phyloP scores from a whole-genome alignment of 2,888 invertebrate species.

The Zonitis immaculata region DNA sequence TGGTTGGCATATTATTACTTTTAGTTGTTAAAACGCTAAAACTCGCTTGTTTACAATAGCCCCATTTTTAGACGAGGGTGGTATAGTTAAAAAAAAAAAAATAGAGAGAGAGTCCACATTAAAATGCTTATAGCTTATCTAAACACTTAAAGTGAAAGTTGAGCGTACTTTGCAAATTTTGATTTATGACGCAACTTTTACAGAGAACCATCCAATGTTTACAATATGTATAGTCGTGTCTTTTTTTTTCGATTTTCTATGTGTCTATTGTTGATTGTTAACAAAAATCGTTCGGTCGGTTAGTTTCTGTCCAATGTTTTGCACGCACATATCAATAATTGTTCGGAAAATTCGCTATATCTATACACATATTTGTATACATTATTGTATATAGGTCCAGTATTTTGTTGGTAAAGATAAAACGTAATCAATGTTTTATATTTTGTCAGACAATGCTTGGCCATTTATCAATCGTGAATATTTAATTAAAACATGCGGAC shows the following conservation, averaged over 20 bases:
- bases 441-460: slow-evolving; percentile 48
- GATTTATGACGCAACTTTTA: slow-evolving; percentile 42
- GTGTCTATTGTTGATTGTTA: slow-evolving; percentile 18
- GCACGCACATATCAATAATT: slow-evolving; percentile 26
- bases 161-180: slow-evolving; percentile 45
- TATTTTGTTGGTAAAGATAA: slow-evolving; percentile 37
- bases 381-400: no score
- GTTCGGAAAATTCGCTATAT: slow-evolving; percentile 33
- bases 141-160: slow-evolving; percentile 44
- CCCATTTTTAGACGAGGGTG: slow-evolving; percentile 38
- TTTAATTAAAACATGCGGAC: slow-evolving; percentile 52
- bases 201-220: slow-evolving; percentile 17
- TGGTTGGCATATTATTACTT: slow-evolving; percentile 1
- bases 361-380: no score
- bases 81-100: slow-evolving; percentile 20
- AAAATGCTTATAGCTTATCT: slow-evolving; percentile 31
- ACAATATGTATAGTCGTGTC: background rate
- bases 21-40: slow-evolving; percentile 17
- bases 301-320: slow-evolving; percentile 20
- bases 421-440: slow-evolving; percentile 47
- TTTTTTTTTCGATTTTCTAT: no score
- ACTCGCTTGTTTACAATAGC: slow-evolving; percentile 40
- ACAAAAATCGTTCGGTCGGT: slow-evolving; percentile 28
- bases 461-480: slow-evolving; percentile 51
- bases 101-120: slow-evolving; percentile 34